These are phyloP conservation scores for Dicranocentrus wangi DNA, from an alignment of 2,888 invertebrate genomes.

Conservation along the genomic window DNA sequence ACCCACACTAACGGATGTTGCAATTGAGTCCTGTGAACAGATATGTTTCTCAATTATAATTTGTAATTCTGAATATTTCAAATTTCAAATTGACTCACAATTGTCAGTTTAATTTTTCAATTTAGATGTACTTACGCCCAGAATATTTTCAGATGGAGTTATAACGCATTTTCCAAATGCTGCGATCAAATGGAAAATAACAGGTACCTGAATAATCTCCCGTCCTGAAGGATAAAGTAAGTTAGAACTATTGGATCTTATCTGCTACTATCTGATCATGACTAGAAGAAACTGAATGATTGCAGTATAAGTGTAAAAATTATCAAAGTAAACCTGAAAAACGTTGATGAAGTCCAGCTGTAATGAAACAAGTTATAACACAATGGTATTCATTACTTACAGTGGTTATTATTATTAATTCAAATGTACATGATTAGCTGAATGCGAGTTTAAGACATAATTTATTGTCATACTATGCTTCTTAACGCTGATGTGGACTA, in stretches of 20 bases:
- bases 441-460: too few relatives aligned
- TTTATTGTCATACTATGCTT: slow-evolving; percentile 38
- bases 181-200: slow-evolving; percentile 54
- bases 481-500: slow-evolving; percentile 49
- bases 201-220: slow-evolving; percentile 22
- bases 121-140: slow-evolving; percentile 42
- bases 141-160: too few relatives aligned
- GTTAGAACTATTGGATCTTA: too few relatives aligned
- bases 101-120: too few relatives aligned
- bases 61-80: too few relatives aligned
- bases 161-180: slow-evolving; percentile 59
- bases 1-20: slow-evolving; percentile 33
- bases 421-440: too few relatives aligned
- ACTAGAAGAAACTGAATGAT: too few relatives aligned
- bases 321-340: slow-evolving; percentile 42
- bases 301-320: neutral
- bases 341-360: slow-evolving; percentile 43
- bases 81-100: too few relatives aligned
- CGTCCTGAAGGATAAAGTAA: neutral
- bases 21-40: slow-evolving; percentile 31
- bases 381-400: too few relatives aligned
- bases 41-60: too few relatives aligned
- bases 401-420: too few relatives aligned
- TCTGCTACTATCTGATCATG: too few relatives aligned
- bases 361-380: slow-evolving; percentile 31